Percentiles rank a stretch among this genome's conserved stretches.
phyloP scores from a whole-genome alignment of 2,888 invertebrate species.

The Drosophila anomelani region DNA sequence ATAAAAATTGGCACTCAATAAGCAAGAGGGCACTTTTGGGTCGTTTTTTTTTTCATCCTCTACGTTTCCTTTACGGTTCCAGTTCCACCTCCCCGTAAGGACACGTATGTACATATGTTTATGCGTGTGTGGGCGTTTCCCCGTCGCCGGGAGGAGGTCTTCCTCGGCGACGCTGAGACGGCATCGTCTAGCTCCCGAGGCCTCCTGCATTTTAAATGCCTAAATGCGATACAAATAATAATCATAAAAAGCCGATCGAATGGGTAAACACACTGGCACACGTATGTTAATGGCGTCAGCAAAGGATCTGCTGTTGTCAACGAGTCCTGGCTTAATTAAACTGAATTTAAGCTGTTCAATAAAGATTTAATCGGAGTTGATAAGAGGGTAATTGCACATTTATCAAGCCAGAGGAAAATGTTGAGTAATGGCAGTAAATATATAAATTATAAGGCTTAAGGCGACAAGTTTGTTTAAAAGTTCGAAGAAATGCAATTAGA shows the following conservation, averaged over 20 bases:
- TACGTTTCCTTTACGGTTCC: conserved; percentile 2
- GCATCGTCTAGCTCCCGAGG: conserved; percentile 32
- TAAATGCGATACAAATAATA: conserved; percentile 47
- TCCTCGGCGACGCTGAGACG: conserved; percentile 46
- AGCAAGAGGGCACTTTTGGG: conserved; percentile 64
- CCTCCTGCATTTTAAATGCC: conserved; percentile 59
- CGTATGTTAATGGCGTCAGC: conserved; percentile 3
- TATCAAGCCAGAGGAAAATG: neutral
- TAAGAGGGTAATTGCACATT: neutral
- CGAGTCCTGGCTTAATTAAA: conserved; percentile 9
- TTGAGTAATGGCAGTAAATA: neutral
- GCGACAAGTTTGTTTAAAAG: neutral
- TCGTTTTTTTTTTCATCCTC: conserved; percentile 17
- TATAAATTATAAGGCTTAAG: neutral
- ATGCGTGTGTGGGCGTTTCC: conserved; percentile 36
- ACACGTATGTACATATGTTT: conserved; percentile 35
- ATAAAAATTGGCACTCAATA: conserved; percentile 78
- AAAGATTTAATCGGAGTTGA: conserved; percentile 4
- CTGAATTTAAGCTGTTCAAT: conserved; percentile 3
- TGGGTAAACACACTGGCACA: conserved; percentile 4
- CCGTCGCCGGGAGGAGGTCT: conserved; percentile 20
- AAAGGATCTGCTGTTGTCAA: conserved; percentile 6
- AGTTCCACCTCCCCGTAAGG: conserved; percentile 5
- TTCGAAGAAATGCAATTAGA: neutral
- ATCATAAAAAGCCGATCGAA: conserved; percentile 25